Percentiles rank a stretch among this genome's conserved stretches.
These are phyloP conservation scores for Fissipunctia ypsillon DNA, from an alignment of 2,888 invertebrate species.

Conservation along the genomic window DNA sequence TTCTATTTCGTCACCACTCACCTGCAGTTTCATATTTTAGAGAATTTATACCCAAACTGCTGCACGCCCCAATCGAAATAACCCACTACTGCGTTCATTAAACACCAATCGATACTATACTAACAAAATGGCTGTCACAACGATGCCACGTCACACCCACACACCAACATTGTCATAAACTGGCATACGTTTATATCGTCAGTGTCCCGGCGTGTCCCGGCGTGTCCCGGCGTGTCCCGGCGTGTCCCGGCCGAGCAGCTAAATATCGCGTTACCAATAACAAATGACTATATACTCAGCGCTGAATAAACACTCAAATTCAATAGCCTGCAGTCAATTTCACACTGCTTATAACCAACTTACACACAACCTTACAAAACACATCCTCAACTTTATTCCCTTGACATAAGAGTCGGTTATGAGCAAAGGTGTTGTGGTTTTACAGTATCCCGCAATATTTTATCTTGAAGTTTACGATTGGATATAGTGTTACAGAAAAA, in stretches of 20 bases:
- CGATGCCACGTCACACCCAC: slow-evolving; percentile 38
- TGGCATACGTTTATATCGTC: slow-evolving; percentile 24
- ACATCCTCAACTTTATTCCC: slow-evolving; percentile 36
- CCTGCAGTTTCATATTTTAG: background rate
- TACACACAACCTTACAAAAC: slow-evolving; percentile 6
- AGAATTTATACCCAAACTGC: background rate
- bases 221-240: background rate
- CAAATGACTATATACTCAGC: slow-evolving; percentile 73
- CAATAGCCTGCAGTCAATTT: slow-evolving; percentile 80
- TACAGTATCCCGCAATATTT: slow-evolving; percentile 76
- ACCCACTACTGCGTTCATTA: background rate
- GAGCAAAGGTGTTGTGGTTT: slow-evolving; percentile 56
- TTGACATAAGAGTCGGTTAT: slow-evolving; percentile 31
- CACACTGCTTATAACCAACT: slow-evolving; percentile 70
- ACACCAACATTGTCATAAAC: slow-evolving; percentile 46
- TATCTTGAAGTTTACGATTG: slow-evolving; percentile 81
- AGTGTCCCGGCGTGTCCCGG: slow-evolving; percentile 1
- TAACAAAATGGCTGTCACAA: slow-evolving; percentile 13
- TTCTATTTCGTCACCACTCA: background rate
- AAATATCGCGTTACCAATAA: slow-evolving; percentile 79
- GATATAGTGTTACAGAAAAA: slow-evolving; percentile 81
- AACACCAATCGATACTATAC: slow-evolving; percentile 27
- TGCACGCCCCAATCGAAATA: slow-evolving; percentile 9
- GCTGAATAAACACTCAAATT: slow-evolving; percentile 80
- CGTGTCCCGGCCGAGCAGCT: slow-evolving; percentile 30